Evolutionary conservation across 2,888 invertebrate species (phyloP).

Genomic region (Carterocephalus palaemon): DNA sequence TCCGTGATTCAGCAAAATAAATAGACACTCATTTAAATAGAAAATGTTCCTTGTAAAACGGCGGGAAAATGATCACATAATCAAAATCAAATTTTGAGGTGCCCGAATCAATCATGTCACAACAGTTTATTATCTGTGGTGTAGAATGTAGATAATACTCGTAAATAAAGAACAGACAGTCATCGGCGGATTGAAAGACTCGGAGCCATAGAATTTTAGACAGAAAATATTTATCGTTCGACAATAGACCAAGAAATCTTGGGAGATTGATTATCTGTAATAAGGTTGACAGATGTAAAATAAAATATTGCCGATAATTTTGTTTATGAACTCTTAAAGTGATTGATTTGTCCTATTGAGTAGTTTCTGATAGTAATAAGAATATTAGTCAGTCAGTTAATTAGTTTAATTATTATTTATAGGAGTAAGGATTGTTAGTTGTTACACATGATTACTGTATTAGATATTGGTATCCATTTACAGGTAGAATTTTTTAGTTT

Average conservation of each 20-base stretch:
- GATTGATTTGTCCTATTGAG: no score
- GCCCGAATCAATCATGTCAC: conserved; percentile 12
- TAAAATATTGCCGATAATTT: no score
- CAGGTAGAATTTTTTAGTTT: no score
- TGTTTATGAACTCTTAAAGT: no score
- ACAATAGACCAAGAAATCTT: neutral
- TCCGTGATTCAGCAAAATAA: no score
- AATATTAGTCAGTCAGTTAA: no score
- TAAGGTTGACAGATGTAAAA: conserved; percentile 2
- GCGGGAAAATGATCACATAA: conserved; percentile 10
- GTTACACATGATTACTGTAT: no score
- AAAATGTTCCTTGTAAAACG: conserved; percentile 1
- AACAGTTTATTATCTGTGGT: conserved; percentile 6
- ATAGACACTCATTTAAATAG: neutral
- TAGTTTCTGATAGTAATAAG: no score
- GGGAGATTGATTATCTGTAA: neutral
- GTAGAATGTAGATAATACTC: conserved; percentile 6
- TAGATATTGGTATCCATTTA: no score
- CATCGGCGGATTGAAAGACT: conserved; percentile 8
- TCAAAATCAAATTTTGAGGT: conserved; percentile 5
- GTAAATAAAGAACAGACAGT: conserved; percentile 8
- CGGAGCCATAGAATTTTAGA: neutral
- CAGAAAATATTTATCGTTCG: neutral
- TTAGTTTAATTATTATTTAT: no score
- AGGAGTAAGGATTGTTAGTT: no score